Conservation (phyloP, 2,113 vertebrate genomes). For the Cryptotis parvus region DNA sequence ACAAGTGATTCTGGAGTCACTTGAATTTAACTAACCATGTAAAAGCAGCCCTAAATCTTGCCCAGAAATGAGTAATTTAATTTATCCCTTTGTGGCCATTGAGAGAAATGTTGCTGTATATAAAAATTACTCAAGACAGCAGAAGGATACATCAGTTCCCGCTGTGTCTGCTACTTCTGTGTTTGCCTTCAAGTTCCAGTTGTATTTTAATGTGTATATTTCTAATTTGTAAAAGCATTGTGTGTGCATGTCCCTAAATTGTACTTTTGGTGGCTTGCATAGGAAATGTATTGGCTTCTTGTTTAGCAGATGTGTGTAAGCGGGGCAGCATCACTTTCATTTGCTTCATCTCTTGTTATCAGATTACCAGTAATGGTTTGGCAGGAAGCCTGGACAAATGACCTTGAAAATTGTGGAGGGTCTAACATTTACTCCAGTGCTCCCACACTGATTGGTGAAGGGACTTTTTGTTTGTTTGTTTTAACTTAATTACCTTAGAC, state of each 20-base stretch:
- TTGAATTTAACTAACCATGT: constrained; percentile 38
- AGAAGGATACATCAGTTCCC: neutral
- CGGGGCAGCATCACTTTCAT: constrained; percentile 54
- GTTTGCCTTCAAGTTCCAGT: constrained; percentile 10
- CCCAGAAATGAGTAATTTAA: constrained; percentile 62
- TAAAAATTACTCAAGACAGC: constrained; percentile 51
- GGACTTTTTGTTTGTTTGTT: constrained; percentile 30
- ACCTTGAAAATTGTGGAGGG: constrained; percentile 52
- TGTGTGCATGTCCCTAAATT: constrained; percentile 4
- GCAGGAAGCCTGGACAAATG: constrained; percentile 63
- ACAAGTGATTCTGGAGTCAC: neutral
- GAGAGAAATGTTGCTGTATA: constrained; percentile 23
- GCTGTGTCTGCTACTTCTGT: constrained; percentile 33
- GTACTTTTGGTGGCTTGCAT: constrained; percentile 33
- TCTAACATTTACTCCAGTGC: constrained; percentile 52
- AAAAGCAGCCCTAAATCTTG: constrained; percentile 36
- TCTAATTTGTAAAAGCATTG: constrained; percentile 32
- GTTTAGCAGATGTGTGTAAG: constrained; percentile 71
- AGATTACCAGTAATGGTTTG: constrained; percentile 70
- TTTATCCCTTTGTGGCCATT: constrained; percentile 30
- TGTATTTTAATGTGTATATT: constrained; percentile 60
- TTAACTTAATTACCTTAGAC: constrained; percentile 37
- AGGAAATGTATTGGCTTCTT: constrained; percentile 59
- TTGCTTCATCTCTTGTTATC: constrained; percentile 56
- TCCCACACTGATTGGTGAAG: neutral